Evolutionary conservation across 1,140 invertebrate genomes (phyloP), one percentile per base, ranked within the genome.

Genomic region (Samia ricini): DNA sequence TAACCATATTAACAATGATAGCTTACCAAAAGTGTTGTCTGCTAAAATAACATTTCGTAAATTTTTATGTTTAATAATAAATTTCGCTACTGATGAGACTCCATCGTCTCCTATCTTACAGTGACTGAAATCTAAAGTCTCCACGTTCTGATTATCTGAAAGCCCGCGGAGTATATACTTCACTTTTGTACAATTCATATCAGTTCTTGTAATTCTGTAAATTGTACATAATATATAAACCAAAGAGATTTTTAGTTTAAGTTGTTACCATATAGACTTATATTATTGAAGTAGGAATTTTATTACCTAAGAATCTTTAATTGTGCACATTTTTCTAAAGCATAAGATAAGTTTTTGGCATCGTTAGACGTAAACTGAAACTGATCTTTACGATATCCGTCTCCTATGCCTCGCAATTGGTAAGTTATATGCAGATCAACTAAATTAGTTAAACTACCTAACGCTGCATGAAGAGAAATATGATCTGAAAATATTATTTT

Each of bases 101-200:
- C 91, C 91, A 18, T 88, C 80, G 68, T 92, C 88, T 2, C 69
- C 77, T 63, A 91, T 85, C 76, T 86, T 86, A 56, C 91, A 91
- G 70, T 91, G 91, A 61, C 90, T 91, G 56, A 92, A 88, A 66
- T 92, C 91, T 29, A 92, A 63, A 7, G 77, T 83, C 63, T 87
- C 84, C 58, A 91, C 62, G 29, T 72, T 76, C 63, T 77, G 63
- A 63, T 81, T 85, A 52, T 89, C 88, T 22, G 71, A 70, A 56
- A 91, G 63, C 22, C 88, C 86, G 15, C 90, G 89, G 18, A 92
- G 68, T 54, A 92, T 80, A 61, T 85, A 85, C 67, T 90, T 89
- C 10, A 91, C 67, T 76, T 79, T 89, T 67, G 83, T 82, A 57
- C 90, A 91, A 71, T 91, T 90, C 71, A 91, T 76, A 66, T 91